Conservation (phyloP, 1,140 invertebrate genomes). For the Drosophila orena region DNA sequence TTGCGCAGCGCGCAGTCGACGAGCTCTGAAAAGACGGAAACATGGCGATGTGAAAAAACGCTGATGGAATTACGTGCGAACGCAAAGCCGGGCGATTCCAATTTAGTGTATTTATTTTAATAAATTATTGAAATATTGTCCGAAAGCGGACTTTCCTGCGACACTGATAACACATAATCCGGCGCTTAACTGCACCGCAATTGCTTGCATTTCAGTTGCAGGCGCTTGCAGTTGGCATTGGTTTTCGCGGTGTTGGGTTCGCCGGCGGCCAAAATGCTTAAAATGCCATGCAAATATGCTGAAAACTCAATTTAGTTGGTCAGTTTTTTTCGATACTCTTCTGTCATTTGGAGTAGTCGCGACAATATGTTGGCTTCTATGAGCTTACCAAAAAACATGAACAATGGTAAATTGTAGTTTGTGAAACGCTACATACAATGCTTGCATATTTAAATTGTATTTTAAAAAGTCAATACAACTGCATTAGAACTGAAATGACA, state of each 20-base stretch:
- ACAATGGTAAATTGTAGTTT: too few species aligned
- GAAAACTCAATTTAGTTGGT: slow-evolving; percentile 21
- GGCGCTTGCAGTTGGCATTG: slow-evolving; percentile 12
- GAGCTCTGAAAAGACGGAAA: slow-evolving; percentile 59
- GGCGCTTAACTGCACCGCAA: slow-evolving; percentile 51
- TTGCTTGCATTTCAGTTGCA: slow-evolving; percentile 28
- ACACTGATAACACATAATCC: slow-evolving; percentile 58
- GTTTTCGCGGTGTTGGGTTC: slow-evolving; percentile 1
- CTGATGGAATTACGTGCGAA: slow-evolving; percentile 39
- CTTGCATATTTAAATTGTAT: too few species aligned
- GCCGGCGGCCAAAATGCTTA: slow-evolving; percentile 16
- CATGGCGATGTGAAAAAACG: slow-evolving; percentile 1
- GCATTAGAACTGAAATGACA: background rate
- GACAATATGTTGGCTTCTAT: too few species aligned
- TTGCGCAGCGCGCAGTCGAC: slow-evolving; percentile 84
- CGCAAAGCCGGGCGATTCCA: slow-evolving; percentile 45
- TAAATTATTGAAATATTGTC: slow-evolving; percentile 58
- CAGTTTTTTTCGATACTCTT: slow-evolving; percentile 4
- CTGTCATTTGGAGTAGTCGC: background rate
- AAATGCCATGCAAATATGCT: slow-evolving; percentile 29
- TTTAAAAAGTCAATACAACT: background rate
- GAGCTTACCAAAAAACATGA: too few species aligned
- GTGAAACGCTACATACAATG: too few species aligned
- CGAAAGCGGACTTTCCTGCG: slow-evolving; percentile 16
- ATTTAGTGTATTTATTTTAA: slow-evolving; percentile 61